Base-by-base conservation (phyloP, 2,888 invertebrate genomes). In the Drosophila cognata region DNA sequence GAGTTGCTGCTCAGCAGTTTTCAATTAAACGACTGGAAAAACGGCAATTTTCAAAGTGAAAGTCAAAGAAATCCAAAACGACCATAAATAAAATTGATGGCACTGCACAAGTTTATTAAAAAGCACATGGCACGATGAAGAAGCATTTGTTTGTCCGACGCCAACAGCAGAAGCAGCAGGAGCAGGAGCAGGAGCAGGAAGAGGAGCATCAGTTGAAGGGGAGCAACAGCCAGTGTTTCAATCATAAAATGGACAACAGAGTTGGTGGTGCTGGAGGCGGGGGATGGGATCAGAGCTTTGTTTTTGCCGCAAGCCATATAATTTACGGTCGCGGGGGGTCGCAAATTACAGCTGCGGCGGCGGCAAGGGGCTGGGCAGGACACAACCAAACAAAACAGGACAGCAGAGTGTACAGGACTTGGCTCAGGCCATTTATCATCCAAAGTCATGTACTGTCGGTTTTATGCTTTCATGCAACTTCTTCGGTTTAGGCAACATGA, bases 21-120 rank as follows among this genome's bases (percentile, higher is more conserved):
- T 67, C 74, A 75, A 82, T 85, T 76, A 82, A 82, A 68, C 72
- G 82, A 64, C 76, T 59, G 72, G 28, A 65, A 70, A 48, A 69
- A 53, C 58, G 53, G 53, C 43, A 73, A 21, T 65, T 57, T 77
- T 62, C 76, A 72, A 90, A 88, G 82, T 75, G 62, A 81, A 74
- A 74, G 81, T 76, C 64, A 80, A 74, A 81, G 77, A 81, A 83
- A 72, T 71, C 66, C 82, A 74, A 74, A 73, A 76, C 66, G 77
- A 58, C 87, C 83, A 91, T 90, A 89, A 91, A 91, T 80, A 81
- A 91, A 86, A 91, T 88, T 86, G 90, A 89, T 89, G 90, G 83
- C 77, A 73, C 80, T 79, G 81, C 86, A 74, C 68, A 75, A 86
- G 82, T 89, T 90, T 88, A 88, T 88, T 88, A 90, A 89, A 89